A percentile compares a stretch with the other conserved stretches of the same genome.
These are phyloP conservation scores for Enteromius viviparus DNA, from an alignment of 2,797 vertebrate species.

Conservation along the genomic window DNA sequence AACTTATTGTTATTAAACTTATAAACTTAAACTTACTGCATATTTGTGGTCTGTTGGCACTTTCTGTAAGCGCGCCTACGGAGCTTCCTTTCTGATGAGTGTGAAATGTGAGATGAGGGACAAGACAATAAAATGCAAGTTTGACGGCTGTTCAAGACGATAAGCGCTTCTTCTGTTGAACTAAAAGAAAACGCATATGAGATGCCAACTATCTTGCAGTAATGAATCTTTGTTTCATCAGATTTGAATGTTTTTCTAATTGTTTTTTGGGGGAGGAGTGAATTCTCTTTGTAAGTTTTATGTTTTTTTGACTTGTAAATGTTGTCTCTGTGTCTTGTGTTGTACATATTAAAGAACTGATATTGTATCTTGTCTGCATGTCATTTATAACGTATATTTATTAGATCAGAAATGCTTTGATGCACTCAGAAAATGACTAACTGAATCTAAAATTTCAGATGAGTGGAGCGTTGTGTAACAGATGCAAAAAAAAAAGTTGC, in stretches of 20 bases:
- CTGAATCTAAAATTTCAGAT: conserved; percentile 7
- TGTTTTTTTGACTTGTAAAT: conserved; percentile 51
- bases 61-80: neutral
- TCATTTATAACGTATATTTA: neutral
- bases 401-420: neutral
- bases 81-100: conserved; percentile 22
- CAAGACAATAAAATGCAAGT: neutral
- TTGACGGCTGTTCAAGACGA: neutral
- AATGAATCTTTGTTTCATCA: neutral
- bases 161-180: neutral
- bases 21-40: no score
- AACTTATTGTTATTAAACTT: no score
- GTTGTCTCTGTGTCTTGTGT: conserved; percentile 50
- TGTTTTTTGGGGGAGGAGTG: neutral
- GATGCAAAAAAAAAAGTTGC: conserved; percentile 4
- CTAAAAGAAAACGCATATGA: neutral
- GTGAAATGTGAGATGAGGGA: neutral
- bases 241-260: conserved; percentile 20
- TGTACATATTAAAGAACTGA: conserved; percentile 71
- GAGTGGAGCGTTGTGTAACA: conserved; percentile 23
- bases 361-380: neutral
- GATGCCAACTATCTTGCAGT: neutral
- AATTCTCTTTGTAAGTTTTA: neutral
- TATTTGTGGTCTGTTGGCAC: neutral
- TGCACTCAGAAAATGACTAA: neutral